These are phyloP conservation scores for Crotophaga sulcirostris DNA, from an alignment of 2,113 vertebrate genomes.

Conservation along the genomic window DNA sequence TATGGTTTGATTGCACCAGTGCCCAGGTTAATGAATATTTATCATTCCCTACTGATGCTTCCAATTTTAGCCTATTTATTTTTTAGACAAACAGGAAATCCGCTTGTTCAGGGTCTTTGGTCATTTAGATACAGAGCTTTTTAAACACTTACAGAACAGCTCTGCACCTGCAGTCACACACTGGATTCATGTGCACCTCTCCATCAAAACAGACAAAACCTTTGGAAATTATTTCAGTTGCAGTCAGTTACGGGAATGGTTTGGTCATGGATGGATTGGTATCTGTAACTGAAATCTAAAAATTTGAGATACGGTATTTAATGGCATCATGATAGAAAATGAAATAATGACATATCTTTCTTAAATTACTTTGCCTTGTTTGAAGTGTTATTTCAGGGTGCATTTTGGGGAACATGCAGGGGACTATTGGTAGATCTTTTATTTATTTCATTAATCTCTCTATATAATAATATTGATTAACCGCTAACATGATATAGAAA, in stretches of 20 bases:
- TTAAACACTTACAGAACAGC: background rate
- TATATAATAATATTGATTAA: background rate
- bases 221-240: background rate
- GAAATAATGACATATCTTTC: background rate
- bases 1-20: background rate
- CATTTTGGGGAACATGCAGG: background rate
- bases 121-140: background rate
- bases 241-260: background rate
- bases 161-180: background rate
- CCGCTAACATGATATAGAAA: background rate
- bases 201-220: background rate
- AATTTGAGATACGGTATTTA: rapidly evolving
- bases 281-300: background rate
- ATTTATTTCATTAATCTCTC: background rate
- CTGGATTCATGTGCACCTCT: rapidly evolving
- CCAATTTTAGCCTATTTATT: background rate
- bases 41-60: background rate
- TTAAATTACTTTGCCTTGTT: background rate
- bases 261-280: background rate
- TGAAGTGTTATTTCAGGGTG: background rate
- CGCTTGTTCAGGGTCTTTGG: background rate
- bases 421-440: background rate
- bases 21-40: slow-evolving; percentile 42
- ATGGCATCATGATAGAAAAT: background rate
- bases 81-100: slow-evolving; percentile 10